phyloP scores from a whole-genome alignment of 2,113 vertebrate species.

The Pelvicachromis taeniatus region DNA sequence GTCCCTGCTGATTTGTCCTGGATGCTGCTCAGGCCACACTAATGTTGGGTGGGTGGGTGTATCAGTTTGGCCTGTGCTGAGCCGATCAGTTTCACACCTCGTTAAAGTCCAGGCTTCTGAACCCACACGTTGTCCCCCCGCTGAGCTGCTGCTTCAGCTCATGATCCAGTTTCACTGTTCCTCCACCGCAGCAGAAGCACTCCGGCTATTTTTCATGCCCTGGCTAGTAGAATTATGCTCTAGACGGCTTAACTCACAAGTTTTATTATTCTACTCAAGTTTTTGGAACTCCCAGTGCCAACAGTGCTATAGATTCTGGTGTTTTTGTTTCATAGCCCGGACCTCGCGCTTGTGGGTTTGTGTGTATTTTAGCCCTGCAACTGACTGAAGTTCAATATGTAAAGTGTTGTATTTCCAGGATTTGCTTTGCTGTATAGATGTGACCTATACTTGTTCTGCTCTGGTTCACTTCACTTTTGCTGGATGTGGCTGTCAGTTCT shows the following conservation, averaged over 20 bases:
- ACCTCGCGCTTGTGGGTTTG: not conserved
- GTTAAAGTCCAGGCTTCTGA: slow-evolving; percentile 35
- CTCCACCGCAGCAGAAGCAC: slow-evolving; percentile 21
- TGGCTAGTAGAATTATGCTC: not conserved
- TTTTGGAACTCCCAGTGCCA: not conserved
- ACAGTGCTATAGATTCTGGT: slow-evolving; percentile 7
- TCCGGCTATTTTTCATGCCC: slow-evolving; percentile 17
- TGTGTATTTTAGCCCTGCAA: not conserved
- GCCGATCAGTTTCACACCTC: slow-evolving; percentile 45
- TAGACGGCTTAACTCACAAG: slow-evolving; percentile 1
- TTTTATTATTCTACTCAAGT: slow-evolving; percentile 40
- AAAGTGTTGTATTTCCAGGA: not conserved
- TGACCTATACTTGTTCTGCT: slow-evolving; percentile 20
- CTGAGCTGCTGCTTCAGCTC: slow-evolving; percentile 32
- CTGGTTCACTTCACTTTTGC: not conserved
- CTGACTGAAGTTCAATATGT: not conserved
- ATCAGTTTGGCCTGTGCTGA: not conserved
- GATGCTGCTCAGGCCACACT: slow-evolving; percentile 21
- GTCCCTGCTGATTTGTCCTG: slow-evolving; percentile 3
- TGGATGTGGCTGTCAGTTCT: not conserved
- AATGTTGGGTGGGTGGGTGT: not conserved
- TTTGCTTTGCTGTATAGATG: not conserved
- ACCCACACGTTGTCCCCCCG: slow-evolving; percentile 8
- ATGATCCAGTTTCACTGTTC: slow-evolving; percentile 42
- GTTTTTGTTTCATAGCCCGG: slow-evolving; percentile 4